Evolutionary conservation across 2,888 invertebrate species (phyloP).

Genomic region (Acanthococcus lagerstroemiae): DNA sequence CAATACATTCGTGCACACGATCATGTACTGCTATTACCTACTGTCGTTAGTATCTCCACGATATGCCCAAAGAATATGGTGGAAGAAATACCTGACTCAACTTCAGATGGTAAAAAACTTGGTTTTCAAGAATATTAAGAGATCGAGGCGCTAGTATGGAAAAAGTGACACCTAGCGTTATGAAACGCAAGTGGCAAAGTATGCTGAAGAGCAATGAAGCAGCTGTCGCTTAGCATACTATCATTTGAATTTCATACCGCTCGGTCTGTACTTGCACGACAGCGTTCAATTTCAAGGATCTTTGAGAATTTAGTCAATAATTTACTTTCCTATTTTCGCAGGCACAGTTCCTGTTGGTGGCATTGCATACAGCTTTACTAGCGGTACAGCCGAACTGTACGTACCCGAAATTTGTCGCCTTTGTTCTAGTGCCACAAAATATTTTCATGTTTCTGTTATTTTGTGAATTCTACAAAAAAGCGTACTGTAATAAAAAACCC

Average conservation of each 20-base stretch:
- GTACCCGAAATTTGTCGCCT: conserved; percentile 49
- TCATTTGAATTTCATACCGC: too few relatives aligned
- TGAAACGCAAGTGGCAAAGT: too few relatives aligned
- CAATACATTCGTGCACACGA: conserved; percentile 63
- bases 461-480: conserved; percentile 55
- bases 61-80: conserved; percentile 40
- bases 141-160: too few relatives aligned
- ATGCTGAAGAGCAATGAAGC: too few relatives aligned
- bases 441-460: conserved; percentile 56
- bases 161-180: too few relatives aligned
- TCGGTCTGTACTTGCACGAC: too few relatives aligned
- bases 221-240: too few relatives aligned
- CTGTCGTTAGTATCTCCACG: conserved; percentile 50
- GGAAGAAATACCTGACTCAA: conserved; percentile 34
- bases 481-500: conserved; percentile 43
- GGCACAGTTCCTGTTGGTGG: conserved; percentile 54
- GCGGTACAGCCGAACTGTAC: conserved; percentile 48
- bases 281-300: too few relatives aligned
- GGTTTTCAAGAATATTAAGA: too few relatives aligned
- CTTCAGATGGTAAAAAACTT: conserved; percentile 34
- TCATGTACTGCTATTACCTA: conserved; percentile 78
- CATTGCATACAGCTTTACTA: conserved; percentile 47
- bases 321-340: conserved; percentile 36
- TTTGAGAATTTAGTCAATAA: not conserved
- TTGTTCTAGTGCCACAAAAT: conserved; percentile 54